Conservation (phyloP, 1,140 invertebrate genomes). For the Solenopsis fugax region DNA sequence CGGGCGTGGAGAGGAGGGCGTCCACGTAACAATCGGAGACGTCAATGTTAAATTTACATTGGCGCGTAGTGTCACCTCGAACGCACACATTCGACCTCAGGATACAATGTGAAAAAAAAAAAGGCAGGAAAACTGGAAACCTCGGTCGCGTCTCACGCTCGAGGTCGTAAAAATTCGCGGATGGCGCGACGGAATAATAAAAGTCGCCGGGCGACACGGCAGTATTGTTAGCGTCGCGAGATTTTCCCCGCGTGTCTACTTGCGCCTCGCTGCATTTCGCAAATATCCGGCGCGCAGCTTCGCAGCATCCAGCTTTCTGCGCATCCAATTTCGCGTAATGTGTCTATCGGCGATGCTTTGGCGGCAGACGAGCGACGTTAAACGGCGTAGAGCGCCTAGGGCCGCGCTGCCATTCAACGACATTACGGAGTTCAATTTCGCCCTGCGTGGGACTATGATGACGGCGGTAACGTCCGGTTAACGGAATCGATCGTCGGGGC, state of each 20-base stretch:
- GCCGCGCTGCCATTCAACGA: slow-evolving; percentile 21
- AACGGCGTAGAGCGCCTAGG: slow-evolving; percentile 13
- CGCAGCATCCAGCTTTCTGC: not conserved
- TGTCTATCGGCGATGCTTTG: slow-evolving; percentile 23
- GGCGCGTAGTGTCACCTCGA: not conserved
- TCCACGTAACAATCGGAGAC: not conserved
- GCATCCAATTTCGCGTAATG: slow-evolving; percentile 53
- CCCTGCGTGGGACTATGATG: not conserved
- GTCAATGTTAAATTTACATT: slow-evolving; percentile 48
- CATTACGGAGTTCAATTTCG: slow-evolving; percentile 53
- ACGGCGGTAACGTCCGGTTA: slow-evolving; percentile 41
- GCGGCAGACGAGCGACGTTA: slow-evolving; percentile 7
- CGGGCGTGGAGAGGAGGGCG: not conserved
- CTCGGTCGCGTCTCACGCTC: not conserved
- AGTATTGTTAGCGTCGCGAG: not conserved
- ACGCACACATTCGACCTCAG: not conserved
- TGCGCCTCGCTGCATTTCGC: not conserved
- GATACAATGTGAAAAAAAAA: not conserved
- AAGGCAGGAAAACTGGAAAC: not conserved
- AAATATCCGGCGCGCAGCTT: not conserved
- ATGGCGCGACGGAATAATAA: not conserved
- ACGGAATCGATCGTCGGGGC: slow-evolving; percentile 46
- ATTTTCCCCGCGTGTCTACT: not conserved
- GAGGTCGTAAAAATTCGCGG: slow-evolving; percentile 23
- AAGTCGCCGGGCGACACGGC: not conserved